Conservation (phyloP, 2,888 invertebrate species). For the Epinotia brunnichana region DNA sequence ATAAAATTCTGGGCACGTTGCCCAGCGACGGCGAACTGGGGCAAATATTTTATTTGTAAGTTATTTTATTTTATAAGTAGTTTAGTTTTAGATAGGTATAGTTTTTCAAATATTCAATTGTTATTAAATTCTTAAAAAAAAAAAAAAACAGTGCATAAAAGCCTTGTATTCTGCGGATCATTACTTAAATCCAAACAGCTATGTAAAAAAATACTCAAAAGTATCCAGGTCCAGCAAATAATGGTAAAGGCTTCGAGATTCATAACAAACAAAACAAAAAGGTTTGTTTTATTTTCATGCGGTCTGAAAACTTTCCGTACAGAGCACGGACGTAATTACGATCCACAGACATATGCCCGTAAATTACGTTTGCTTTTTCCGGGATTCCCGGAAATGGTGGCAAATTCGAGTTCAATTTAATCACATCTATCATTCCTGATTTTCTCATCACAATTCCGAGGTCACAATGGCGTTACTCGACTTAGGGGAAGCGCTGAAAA, state of each 20-base stretch:
- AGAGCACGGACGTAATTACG: conserved; percentile 13
- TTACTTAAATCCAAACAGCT: background rate
- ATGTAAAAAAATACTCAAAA: background rate
- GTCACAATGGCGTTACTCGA: conserved; percentile 38
- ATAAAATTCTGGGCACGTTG: too few species aligned
- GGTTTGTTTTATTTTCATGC: conserved; percentile 13
- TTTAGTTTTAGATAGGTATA: too few species aligned
- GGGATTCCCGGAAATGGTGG: background rate
- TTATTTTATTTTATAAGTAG: too few species aligned
- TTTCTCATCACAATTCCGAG: conserved; percentile 42
- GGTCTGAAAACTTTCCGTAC: conserved; percentile 4
- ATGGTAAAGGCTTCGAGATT: background rate
- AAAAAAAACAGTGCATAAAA: background rate
- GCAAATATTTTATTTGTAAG: too few species aligned
- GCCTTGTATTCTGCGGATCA: background rate
- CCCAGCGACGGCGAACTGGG: too few species aligned
- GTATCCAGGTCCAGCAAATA: background rate
- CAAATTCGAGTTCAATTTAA: conserved; percentile 26
- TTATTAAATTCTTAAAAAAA: too few species aligned
- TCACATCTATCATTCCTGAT: conserved; percentile 36
- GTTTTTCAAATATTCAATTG: too few species aligned
- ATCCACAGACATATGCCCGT: background rate
- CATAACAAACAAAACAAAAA: conserved; percentile 4
- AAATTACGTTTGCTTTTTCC: conserved; percentile 15
- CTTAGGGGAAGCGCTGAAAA: conserved; percentile 32